Percentiles rank a stretch among this genome's conserved stretches.
Evolutionary conservation across 2,113 vertebrate species (phyloP).

Genomic region (Hydrochoerus hydrochaeris): DNA sequence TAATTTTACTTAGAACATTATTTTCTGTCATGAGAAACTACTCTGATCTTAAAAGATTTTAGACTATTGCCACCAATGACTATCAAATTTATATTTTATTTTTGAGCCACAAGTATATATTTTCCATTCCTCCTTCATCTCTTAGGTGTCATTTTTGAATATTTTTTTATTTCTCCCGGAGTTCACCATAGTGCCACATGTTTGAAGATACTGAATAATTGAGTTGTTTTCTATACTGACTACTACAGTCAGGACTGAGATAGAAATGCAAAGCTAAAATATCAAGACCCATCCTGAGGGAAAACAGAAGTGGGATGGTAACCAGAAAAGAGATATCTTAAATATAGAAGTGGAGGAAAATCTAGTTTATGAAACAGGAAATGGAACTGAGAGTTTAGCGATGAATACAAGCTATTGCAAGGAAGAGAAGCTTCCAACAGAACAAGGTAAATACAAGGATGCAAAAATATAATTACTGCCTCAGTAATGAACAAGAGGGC

Average conservation of each 20-base stretch:
- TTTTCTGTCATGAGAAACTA: background rate
- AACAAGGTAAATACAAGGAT: background rate
- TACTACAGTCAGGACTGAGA: background rate
- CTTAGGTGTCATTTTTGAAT: background rate
- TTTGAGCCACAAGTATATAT: background rate
- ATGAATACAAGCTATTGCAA: background rate
- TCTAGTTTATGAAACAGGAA: background rate
- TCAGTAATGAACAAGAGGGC: background rate
- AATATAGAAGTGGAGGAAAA: slow-evolving; percentile 2
- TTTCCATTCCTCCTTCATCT: background rate
- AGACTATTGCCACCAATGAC: background rate
- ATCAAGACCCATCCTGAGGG: background rate
- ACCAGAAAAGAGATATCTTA: background rate
- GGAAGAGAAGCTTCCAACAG: background rate
- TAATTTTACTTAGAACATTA: slow-evolving; percentile 2
- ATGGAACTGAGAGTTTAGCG: background rate
- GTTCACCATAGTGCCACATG: background rate
- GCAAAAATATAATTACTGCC: background rate
- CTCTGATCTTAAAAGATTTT: background rate
- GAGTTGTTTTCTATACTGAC: background rate
- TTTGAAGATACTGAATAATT: slow-evolving; percentile 19
- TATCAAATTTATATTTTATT: background rate
- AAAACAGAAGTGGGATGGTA: background rate
- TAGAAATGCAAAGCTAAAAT: slow-evolving; percentile 23
- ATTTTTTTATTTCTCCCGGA: slow-evolving; percentile 35